Base-by-base conservation (phyloP, 2,888 invertebrate genomes). In the Euzetes globulus region DNA sequence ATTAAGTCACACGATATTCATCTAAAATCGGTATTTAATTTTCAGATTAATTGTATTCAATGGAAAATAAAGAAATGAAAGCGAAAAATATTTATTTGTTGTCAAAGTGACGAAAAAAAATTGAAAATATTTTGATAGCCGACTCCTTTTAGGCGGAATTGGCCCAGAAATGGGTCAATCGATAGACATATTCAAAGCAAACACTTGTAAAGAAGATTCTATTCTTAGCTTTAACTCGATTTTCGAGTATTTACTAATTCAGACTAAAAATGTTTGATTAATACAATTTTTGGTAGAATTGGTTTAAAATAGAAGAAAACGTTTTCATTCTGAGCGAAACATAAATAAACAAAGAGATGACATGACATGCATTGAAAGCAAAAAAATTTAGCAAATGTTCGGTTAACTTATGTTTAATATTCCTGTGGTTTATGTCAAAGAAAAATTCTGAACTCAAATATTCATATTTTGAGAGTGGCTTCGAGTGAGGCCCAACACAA, bases 291-390 rank as follows among this genome's bases (percentile, higher is more conserved):
- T 15, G 9, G 60, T 27, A 15, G 27, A 60, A 60, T 25, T 60
- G 2, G 60, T 60, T 60, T 5, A 60, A 60, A 60, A 60, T 60
- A 60, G 27, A 3, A 15, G 19, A 22, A 60, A 60, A 60, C 25
- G 17, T 25, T 25, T 27, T 60, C 6, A 19, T 29, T 19, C 15
- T 1, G 5, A 25, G 15, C 25, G 27, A 60, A 60, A 60, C 29
- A 29, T 60, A 60, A 60, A 60, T 60, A 60, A 60, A 60, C 60
- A 60, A 27, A 60, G 25, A 60, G 60, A 60, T 60, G 60, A 60
- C 60, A 25, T 60, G 60, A 25, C 29, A 60, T 60, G 27, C 29
- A 25, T 29, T 60, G 27, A 50, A 50, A 50, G 19, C n/a, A 50
- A n/a, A 50, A 50, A 19, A 6, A 19, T 2, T 2, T n/a, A n/a